Percentiles rank a stretch among this genome's conserved stretches.
phyloP scores from a whole-genome alignment of 2,888 invertebrate genomes.

The Drosophila affinis region DNA sequence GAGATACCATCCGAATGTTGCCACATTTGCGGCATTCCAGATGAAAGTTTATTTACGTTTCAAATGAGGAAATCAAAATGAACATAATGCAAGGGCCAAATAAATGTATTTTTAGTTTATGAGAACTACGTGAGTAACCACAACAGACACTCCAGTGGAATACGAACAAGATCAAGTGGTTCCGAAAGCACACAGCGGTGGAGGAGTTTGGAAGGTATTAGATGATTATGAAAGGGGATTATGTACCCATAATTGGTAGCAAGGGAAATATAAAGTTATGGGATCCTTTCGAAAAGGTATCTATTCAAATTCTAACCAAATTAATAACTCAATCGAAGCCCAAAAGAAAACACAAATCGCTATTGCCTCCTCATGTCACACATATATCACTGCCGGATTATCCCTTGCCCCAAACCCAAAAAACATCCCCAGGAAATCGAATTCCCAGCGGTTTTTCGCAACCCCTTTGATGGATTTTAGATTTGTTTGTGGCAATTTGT shows the following conservation, averaged over 20 bases:
- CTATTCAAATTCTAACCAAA: not conserved
- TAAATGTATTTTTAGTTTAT: slow-evolving; percentile 38
- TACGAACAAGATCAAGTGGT: slow-evolving; percentile 18
- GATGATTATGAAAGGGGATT: no score
- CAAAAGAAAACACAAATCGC: no score
- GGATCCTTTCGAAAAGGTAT: no score
- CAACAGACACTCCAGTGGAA: slow-evolving; percentile 51
- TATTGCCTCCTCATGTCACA: no score
- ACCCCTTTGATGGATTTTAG: slow-evolving; percentile 17
- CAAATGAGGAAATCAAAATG: slow-evolving; percentile 16
- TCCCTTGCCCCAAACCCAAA: slow-evolving; percentile 9
- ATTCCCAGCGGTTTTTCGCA: slow-evolving; percentile 18
- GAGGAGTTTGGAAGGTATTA: not conserved
- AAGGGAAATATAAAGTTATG: no score
- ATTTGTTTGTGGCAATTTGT: slow-evolving; percentile 43
- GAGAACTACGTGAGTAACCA: slow-evolving; percentile 59
- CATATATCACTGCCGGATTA: slow-evolving; percentile 10
- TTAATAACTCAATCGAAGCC: not conserved
- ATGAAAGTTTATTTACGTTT: slow-evolving; percentile 49
- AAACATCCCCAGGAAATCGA: slow-evolving; percentile 5
- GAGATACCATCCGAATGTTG: not conserved
- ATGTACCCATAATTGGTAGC: no score
- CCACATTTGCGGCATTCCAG: slow-evolving; percentile 40
- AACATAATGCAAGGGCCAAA: slow-evolving; percentile 57
- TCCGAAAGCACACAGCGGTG: not conserved